phyloP scores from a whole-genome alignment of 2,888 invertebrate species.

The Phanerotoma sp. region DNA sequence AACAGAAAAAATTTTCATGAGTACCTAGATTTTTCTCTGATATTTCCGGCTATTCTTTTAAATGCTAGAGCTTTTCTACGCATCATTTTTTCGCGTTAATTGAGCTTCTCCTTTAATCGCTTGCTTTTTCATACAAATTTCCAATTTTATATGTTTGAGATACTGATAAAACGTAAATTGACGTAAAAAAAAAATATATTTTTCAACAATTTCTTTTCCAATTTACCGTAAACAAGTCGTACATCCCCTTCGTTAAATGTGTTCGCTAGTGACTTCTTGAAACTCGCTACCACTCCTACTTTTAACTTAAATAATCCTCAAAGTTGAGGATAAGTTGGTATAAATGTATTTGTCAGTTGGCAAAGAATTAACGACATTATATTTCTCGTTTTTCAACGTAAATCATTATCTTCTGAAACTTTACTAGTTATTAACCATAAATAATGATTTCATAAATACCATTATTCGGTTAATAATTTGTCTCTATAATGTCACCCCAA shows the following conservation, averaged over 20 bases:
- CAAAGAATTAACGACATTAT: not conserved
- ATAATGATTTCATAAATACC: not conserved
- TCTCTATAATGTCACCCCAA: too few species aligned
- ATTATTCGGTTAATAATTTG: too few species aligned
- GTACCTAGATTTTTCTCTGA: constrained; percentile 1
- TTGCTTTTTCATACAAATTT: too few species aligned
- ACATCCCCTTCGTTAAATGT: constrained; percentile 44
- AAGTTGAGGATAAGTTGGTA: too few species aligned
- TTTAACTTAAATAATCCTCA: too few species aligned
- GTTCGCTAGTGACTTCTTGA: constrained; percentile 43
- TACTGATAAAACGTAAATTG: not conserved
- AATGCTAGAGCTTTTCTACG: constrained; percentile 3
- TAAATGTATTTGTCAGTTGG: too few species aligned
- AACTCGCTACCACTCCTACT: constrained; percentile 24
- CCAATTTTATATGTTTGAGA: too few species aligned
- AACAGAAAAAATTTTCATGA: constrained; percentile 19
- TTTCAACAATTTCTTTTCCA: constrained; percentile 56
- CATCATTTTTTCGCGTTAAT: not conserved
- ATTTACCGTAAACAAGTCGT: constrained; percentile 57
- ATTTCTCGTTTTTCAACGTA: not conserved
- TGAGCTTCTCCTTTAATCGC: too few species aligned
- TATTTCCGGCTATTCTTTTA: not conserved
- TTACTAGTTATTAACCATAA: not conserved
- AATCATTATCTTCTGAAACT: not conserved
- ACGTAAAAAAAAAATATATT: constrained; percentile 35